Conservation (phyloP, 2,797 vertebrate species). For the Enteromius argenteus region DNA sequence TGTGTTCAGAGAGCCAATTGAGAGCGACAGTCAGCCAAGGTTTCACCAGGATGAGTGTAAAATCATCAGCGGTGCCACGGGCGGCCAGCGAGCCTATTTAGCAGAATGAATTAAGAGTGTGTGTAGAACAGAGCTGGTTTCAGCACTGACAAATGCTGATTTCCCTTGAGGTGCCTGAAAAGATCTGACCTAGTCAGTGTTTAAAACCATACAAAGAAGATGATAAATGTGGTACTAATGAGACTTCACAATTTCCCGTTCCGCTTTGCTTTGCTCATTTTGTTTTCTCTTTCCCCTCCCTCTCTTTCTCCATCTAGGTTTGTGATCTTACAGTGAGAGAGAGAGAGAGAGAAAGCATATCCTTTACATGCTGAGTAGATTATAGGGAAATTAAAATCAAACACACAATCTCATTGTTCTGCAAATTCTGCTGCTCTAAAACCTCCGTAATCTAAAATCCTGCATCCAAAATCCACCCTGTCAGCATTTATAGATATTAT, state of each 20-base stretch:
- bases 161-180: constrained; percentile 85
- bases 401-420: constrained; percentile 80
- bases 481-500: constrained; percentile 84
- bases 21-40: constrained; percentile 76
- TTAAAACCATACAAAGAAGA: constrained; percentile 85
- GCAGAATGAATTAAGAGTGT: constrained; percentile 78
- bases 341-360: constrained; percentile 63
- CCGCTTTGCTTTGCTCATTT: constrained; percentile 63
- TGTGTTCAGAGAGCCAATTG: constrained; percentile 78
- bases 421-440: constrained; percentile 73
- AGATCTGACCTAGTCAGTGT: constrained; percentile 86
- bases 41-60: constrained; percentile 82
- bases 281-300: constrained; percentile 32
- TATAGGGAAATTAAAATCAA: constrained; percentile 83
- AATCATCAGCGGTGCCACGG: constrained; percentile 72
- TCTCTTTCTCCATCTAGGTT: constrained; percentile 14
- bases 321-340: constrained; percentile 61
- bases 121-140: constrained; percentile 64
- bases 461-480: constrained; percentile 76
- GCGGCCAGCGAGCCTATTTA: constrained; percentile 65
- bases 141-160: constrained; percentile 84
- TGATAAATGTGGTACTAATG: constrained; percentile 87
- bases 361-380: constrained; percentile 74
- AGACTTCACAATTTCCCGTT: constrained; percentile 75
- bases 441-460: constrained; percentile 73